Evolutionary conservation across 2,797 vertebrate species (phyloP).

Genomic region (Gymnocypris eckloni): DNA sequence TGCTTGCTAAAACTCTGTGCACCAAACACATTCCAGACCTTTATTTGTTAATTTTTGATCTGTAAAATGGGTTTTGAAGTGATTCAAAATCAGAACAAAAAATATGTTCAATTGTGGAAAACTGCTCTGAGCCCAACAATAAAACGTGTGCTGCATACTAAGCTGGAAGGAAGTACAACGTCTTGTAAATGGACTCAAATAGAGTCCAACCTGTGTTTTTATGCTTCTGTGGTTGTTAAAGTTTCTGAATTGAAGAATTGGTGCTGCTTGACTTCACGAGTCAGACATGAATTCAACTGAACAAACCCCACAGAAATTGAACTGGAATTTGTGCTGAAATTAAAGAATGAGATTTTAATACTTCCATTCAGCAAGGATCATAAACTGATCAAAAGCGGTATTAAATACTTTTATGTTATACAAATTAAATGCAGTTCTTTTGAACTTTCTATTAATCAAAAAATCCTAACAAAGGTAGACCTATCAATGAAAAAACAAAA

Average conservation of each 20-base stretch:
- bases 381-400: neutral
- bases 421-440: neutral
- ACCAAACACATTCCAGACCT: conserved; percentile 23
- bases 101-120: neutral
- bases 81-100: neutral
- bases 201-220: neutral
- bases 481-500: neutral
- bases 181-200: neutral
- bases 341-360: neutral
- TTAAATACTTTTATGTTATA: neutral
- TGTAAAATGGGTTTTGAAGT: conserved; percentile 18
- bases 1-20: neutral
- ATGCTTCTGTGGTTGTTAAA: neutral
- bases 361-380: neutral
- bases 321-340: neutral
- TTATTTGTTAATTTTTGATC: conserved; percentile 29
- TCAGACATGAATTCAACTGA: neutral
- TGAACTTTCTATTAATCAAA: neutral
- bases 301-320: neutral
- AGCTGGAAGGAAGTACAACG: neutral
- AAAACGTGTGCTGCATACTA: conserved; percentile 9
- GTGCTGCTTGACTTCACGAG: neutral
- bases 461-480: neutral
- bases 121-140: neutral
- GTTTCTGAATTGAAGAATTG: neutral